phyloP scores from a whole-genome alignment of 2,113 vertebrate species.

The Psephotus haematonotus region DNA sequence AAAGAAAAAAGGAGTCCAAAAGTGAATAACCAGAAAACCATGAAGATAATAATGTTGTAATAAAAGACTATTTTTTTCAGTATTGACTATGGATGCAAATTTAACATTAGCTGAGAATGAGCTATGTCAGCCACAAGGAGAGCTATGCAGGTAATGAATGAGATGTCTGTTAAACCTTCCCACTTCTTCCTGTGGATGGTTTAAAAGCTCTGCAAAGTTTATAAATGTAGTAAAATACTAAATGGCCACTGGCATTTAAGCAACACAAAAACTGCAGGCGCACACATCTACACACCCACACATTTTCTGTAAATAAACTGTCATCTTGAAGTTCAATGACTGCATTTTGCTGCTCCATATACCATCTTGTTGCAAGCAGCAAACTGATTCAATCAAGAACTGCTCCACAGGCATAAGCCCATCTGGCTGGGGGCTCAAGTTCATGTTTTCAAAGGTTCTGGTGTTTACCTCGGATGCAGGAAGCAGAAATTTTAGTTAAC shows the following conservation, averaged over 20 bases:
- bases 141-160: neutral
- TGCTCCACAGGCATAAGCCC: neutral
- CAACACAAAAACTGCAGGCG: neutral
- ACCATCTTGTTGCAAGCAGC: neutral
- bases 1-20: neutral
- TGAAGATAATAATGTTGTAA: neutral
- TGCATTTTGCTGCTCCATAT: neutral
- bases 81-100: neutral
- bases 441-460: neutral
- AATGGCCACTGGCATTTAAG: neutral
- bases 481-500: neutral
- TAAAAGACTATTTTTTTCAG: neutral
- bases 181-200: neutral
- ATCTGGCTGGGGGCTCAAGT: neutral
- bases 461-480: neutral
- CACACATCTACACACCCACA: neutral
- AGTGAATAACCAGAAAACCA: neutral
- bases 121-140: neutral
- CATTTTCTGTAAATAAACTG: constrained; percentile 35
- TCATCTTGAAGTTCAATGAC: neutral
- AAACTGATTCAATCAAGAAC: neutral
- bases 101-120: neutral
- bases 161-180: neutral
- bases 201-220: neutral
- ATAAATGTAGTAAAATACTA: neutral